Conservation (phyloP, 30 jellyfish, hydroid and myxozoan species). For the Aurelia aurita complex sp. Pacific region DNA sequence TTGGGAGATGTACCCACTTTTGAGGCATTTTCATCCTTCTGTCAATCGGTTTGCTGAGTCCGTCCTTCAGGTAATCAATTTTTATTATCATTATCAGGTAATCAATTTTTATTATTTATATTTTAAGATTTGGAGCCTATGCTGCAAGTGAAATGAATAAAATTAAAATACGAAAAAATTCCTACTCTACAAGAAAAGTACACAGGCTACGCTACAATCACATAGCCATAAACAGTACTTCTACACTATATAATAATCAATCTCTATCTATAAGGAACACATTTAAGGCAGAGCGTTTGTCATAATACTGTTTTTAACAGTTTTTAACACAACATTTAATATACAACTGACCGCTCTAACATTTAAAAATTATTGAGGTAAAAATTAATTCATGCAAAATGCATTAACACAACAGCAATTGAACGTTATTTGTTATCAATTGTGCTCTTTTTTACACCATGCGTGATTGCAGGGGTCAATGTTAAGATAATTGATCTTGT, state of each 20-base stretch:
- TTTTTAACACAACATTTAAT: conserved; percentile 35
- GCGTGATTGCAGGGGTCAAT: background rate
- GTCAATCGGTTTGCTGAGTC: conserved; percentile 77
- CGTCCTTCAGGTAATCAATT: conserved; percentile 53
- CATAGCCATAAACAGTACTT: no score
- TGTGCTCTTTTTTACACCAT: background rate
- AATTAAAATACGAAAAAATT: no score
- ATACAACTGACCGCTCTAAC: conserved; percentile 57
- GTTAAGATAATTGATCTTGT: background rate
- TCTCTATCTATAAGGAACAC: background rate
- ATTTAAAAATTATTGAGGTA: conserved; percentile 8
- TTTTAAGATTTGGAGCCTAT: no score
- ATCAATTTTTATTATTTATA: background rate
- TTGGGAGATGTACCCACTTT: conserved; percentile 88
- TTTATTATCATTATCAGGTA: background rate
- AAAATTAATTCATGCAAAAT: conserved; percentile 16
- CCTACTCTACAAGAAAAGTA: no score
- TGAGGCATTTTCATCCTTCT: conserved; percentile 92
- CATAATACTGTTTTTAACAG: conserved; percentile 53
- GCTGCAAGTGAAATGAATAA: no score
- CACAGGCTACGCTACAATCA: no score
- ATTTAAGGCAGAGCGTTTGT: conserved; percentile 23
- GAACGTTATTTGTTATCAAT: background rate
- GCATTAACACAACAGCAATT: background rate
- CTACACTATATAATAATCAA: background rate